Evolutionary conservation across 2,113 vertebrate species (phyloP).

Genomic region (Murina feae): DNA sequence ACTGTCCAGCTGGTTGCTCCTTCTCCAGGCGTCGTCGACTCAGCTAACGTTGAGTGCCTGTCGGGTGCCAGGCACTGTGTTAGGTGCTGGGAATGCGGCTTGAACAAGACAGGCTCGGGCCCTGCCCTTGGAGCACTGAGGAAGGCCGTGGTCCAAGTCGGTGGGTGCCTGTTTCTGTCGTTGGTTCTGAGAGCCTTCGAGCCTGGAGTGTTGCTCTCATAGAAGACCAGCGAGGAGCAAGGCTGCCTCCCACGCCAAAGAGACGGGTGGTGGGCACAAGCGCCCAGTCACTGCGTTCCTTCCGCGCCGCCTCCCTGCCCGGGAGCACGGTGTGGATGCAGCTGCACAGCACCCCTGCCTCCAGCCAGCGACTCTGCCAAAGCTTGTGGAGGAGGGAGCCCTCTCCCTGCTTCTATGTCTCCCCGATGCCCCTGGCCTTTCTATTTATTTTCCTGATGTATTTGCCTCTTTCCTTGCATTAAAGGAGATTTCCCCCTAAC

Average conservation of each 20-base stretch:
- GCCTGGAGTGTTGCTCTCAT: constrained; percentile 6
- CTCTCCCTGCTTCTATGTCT: neutral
- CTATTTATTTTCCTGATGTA: constrained; percentile 70
- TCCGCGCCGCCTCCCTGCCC: constrained; percentile 28
- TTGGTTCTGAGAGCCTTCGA: constrained; percentile 34
- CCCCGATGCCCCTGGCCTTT: constrained; percentile 11
- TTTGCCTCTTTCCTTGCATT: constrained; percentile 47
- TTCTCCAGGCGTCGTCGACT: neutral
- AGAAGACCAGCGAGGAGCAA: constrained; percentile 8
- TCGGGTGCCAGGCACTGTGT: neutral
- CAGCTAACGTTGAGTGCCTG: neutral
- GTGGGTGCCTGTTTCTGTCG: neutral
- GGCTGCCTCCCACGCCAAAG: neutral
- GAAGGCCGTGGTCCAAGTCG: too few relatives aligned
- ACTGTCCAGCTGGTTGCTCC: neutral
- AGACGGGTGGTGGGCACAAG: neutral
- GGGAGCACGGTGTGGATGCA: neutral
- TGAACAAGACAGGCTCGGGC: neutral
- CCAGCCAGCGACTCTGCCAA: constrained; percentile 47
- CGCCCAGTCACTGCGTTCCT: neutral
- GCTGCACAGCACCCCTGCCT: neutral
- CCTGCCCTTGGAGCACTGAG: neutral
- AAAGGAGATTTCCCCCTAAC: constrained; percentile 57
- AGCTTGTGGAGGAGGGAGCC: neutral
- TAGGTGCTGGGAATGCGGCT: neutral